These are phyloP conservation scores for Smutsia temminckii DNA, from an alignment of 2,797 vertebrate species.

Conservation along the genomic window DNA sequence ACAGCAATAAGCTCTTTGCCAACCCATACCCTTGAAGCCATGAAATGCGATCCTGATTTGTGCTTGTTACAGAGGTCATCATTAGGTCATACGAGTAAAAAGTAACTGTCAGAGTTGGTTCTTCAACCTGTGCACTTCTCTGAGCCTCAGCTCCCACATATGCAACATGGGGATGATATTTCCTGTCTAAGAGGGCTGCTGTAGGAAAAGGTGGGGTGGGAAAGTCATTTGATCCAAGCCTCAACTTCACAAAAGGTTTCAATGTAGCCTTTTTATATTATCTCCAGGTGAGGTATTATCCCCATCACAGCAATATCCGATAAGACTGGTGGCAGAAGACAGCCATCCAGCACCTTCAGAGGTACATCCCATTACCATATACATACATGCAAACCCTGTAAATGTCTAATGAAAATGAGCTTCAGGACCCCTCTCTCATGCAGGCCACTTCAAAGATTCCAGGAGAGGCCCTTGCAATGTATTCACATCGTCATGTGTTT, in stretches of 20 bases:
- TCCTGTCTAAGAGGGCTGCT: background rate
- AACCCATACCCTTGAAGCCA: background rate
- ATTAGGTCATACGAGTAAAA: background rate
- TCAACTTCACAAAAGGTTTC: background rate
- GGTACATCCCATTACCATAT: background rate
- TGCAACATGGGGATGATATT: background rate
- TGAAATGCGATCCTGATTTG: slow-evolving; percentile 18
- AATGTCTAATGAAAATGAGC: background rate
- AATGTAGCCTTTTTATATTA: background rate
- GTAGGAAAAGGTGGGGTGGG: background rate
- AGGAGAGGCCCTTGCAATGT: background rate
- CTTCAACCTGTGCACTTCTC: background rate
- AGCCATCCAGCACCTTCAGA: background rate
- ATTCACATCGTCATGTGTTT: background rate
- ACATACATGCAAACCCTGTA: background rate
- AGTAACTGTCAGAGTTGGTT: background rate
- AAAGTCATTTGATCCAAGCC: background rate
- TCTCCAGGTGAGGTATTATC: background rate
- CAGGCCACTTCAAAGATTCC: background rate
- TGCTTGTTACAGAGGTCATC: background rate
- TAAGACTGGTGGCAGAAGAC: background rate
- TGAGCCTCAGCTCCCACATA: background rate
- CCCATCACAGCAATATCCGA: background rate
- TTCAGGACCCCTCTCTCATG: background rate
- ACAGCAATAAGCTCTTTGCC: slow-evolving; percentile 26